These are phyloP conservation scores for Smutsia temminckii DNA, from an alignment of 2,797 vertebrate genomes.

Conservation along the genomic window DNA sequence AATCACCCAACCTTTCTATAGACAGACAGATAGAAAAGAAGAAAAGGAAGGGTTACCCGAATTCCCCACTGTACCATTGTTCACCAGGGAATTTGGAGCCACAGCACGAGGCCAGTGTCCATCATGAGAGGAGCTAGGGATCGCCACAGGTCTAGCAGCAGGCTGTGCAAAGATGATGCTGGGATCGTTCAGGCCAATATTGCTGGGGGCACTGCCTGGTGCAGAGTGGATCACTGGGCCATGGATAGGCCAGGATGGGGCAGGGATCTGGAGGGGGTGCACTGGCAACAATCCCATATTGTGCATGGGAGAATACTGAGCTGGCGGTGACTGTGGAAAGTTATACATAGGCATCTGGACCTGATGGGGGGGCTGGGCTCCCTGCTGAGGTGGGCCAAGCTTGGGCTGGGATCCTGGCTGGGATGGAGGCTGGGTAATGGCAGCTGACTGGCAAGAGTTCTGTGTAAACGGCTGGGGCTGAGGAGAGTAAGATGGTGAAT, in stretches of 20 bases:
- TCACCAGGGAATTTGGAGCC: constrained; percentile 93
- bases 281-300: constrained; percentile 92
- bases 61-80: constrained; percentile 94
- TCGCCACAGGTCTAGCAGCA: constrained; percentile 89
- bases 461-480: constrained; percentile 91
- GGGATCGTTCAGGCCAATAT: constrained; percentile 96
- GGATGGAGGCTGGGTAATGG: constrained; percentile 89
- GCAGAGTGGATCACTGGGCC: constrained; percentile 91
- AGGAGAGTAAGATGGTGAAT: constrained; percentile 95
- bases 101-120: constrained; percentile 95
- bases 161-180: constrained; percentile 99
- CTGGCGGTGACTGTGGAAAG: constrained; percentile 91
- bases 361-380: constrained; percentile 87
- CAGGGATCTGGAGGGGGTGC: constrained; percentile 90
- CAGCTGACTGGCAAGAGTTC: constrained; percentile 87
- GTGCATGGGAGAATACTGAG: constrained; percentile 92
- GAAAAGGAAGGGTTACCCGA: constrained; percentile 90
- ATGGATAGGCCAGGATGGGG: constrained; percentile 95
- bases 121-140: constrained; percentile 89
- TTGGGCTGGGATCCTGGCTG: constrained; percentile 89
- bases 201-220: constrained; percentile 87
- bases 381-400: constrained; percentile 86
- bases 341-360: constrained; percentile 93
- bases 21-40: constrained; percentile 62
- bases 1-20: constrained; percentile 34